Conservation (phyloP, 2,113 vertebrate species). For the Phaethon lepturus region DNA sequence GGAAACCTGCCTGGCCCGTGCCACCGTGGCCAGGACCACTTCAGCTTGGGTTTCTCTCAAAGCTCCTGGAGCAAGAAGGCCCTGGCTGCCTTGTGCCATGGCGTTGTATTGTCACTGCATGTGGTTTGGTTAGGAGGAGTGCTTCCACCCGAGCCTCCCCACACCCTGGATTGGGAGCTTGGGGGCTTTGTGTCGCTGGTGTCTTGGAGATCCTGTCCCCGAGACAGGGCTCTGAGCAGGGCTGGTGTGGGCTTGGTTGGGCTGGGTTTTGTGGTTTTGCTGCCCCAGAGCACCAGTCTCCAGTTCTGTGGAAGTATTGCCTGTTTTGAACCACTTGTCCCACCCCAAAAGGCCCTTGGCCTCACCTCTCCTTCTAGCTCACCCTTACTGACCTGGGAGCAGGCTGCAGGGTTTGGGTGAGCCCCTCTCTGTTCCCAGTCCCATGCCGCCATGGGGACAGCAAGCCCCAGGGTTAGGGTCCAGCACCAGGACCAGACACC, state of each 20-base stretch:
- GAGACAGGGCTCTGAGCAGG: background rate
- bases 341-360: background rate
- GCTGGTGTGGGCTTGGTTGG: background rate
- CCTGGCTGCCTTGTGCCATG: background rate
- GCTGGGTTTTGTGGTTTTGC: background rate
- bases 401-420: background rate
- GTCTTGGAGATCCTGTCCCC: background rate
- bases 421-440: background rate
- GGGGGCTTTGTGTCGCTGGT: accelerated
- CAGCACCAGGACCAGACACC: background rate
- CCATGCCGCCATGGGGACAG: accelerated
- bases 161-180: accelerated
- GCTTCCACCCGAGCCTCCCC: background rate
- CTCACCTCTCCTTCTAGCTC: background rate
- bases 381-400: background rate
- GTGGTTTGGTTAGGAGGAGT: background rate
- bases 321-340: accelerated
- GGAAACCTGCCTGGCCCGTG: background rate
- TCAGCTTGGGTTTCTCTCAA: background rate
- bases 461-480: background rate
- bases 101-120: accelerated
- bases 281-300: background rate
- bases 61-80: background rate
- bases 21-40: background rate
- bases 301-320: background rate